These are phyloP conservation scores for Megastigmus dorsalis DNA, from an alignment of 2,888 invertebrate genomes.

Conservation along the genomic window DNA sequence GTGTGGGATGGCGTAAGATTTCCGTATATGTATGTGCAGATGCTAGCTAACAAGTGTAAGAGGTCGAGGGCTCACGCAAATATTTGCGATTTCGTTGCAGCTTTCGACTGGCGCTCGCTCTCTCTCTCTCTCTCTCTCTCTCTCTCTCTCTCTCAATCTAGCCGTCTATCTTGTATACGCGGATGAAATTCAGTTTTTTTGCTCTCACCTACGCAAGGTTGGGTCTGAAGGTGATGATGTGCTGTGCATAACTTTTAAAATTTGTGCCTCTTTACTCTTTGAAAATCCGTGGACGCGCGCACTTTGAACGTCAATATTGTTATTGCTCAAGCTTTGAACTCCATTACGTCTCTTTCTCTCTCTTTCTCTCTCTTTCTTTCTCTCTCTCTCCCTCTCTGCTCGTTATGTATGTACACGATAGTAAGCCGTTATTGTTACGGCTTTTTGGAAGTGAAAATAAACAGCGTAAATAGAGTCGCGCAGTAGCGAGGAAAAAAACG, in stretches of 20 bases:
- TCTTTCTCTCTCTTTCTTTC: too few relatives aligned
- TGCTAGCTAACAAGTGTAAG: background rate
- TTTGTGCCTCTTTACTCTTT: too few relatives aligned
- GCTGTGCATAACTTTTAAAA: too few relatives aligned
- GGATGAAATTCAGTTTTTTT: conserved; percentile 12
- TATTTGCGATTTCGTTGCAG: background rate
- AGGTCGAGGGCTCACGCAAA: conserved; percentile 6
- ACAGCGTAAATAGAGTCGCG: conserved; percentile 1
- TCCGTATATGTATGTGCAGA: background rate
- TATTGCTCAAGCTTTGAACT: conserved; percentile 16
- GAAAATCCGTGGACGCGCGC: background rate
- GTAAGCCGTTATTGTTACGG: conserved; percentile 33
- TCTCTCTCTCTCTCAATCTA: too few relatives aligned
- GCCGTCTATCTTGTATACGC: too few relatives aligned
- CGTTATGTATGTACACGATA: conserved; percentile 2
- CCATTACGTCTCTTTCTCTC: too few relatives aligned
- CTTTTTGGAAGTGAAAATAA: conserved; percentile 27
- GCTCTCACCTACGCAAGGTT: background rate
- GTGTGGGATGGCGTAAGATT: conserved; percentile 17
- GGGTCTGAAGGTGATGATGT: too few relatives aligned
- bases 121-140: too few relatives aligned
- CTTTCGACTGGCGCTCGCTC: too few relatives aligned
- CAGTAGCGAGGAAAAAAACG: background rate
- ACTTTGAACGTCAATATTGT: conserved; percentile 37
- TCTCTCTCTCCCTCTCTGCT: too few relatives aligned